Evolutionary conservation across 2,888 invertebrate species (phyloP).

Genomic region (Stegophylla sp.): DNA sequence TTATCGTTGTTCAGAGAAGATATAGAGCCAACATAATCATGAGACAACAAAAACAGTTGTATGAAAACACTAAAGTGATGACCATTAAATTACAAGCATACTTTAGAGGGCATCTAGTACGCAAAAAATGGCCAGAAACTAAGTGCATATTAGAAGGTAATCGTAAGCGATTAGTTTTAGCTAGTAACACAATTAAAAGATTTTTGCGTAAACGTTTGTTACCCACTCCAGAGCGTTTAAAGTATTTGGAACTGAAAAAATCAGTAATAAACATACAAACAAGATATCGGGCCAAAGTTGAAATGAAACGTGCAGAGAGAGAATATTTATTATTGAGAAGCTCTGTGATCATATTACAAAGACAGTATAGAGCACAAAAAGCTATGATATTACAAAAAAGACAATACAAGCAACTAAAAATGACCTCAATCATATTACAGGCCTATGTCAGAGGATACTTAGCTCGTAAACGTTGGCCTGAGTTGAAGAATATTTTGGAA

Average conservation of each 20-base stretch:
- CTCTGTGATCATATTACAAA: constrained; percentile 21
- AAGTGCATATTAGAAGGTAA: neutral
- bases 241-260: constrained; percentile 19
- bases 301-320: constrained; percentile 12
- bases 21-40: constrained; percentile 55
- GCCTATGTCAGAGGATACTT: constrained; percentile 29
- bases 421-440: constrained; percentile 23
- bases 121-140: constrained; percentile 35
- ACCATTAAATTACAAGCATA: constrained; percentile 48
- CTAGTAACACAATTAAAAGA: constrained; percentile 44
- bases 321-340: constrained; percentile 30
- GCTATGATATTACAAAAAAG: constrained; percentile 28
- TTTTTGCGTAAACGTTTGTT: constrained; percentile 13
- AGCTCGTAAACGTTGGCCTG: constrained; percentile 9
- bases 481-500: constrained; percentile 21
- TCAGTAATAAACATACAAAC: constrained; percentile 21
- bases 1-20: constrained; percentile 45
- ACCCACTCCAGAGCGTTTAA: neutral
- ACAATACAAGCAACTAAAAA: neutral
- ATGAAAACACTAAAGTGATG: constrained; percentile 5
- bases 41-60: constrained; percentile 49
- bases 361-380: constrained; percentile 25
- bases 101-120: constrained; percentile 40
- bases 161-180: neutral
- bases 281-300: constrained; percentile 40